phyloP scores from a whole-genome alignment of 2,797 vertebrate species.

The Sandelia bainsii region DNA sequence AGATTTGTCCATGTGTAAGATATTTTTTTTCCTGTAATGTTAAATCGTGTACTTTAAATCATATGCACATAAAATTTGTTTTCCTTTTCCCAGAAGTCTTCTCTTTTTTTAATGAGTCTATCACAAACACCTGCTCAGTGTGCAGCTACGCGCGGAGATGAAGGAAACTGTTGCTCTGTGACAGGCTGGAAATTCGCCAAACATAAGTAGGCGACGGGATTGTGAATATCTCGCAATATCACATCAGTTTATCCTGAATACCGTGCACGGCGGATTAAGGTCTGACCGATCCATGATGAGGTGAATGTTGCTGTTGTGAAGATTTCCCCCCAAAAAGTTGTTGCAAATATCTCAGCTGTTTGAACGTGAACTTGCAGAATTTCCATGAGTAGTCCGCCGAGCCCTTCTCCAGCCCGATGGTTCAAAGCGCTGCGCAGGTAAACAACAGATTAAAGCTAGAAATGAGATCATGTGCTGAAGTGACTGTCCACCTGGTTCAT shows the following conservation, averaged over 20 bases:
- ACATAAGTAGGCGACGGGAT: neutral
- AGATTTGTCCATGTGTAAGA: conserved; percentile 71
- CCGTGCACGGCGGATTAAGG: conserved; percentile 43
- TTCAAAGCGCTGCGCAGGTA: conserved; percentile 78
- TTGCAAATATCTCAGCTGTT: neutral
- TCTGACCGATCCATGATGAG: conserved; percentile 7
- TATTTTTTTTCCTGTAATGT: conserved; percentile 70
- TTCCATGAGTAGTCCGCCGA: conserved; percentile 68
- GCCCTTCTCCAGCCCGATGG: conserved; percentile 76
- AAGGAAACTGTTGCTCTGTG: neutral
- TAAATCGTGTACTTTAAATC: conserved; percentile 73
- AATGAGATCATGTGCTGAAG: neutral
- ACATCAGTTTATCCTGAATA: neutral
- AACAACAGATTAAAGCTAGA: neutral
- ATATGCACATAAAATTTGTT: conserved; percentile 26
- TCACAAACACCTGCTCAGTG: conserved; percentile 53
- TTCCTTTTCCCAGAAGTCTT: neutral
- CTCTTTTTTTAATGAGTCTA: conserved; percentile 13
- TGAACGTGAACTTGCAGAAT: neutral
- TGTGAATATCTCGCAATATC: neutral
- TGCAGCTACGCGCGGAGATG: neutral
- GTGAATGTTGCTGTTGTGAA: neutral
- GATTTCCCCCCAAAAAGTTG: neutral
- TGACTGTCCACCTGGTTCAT: neutral
- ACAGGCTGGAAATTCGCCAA: neutral